Evolutionary conservation across 2,888 invertebrate species (phyloP), one percentile per base, ranked within the genome.

Genomic region (Andrena trimmerana): DNA sequence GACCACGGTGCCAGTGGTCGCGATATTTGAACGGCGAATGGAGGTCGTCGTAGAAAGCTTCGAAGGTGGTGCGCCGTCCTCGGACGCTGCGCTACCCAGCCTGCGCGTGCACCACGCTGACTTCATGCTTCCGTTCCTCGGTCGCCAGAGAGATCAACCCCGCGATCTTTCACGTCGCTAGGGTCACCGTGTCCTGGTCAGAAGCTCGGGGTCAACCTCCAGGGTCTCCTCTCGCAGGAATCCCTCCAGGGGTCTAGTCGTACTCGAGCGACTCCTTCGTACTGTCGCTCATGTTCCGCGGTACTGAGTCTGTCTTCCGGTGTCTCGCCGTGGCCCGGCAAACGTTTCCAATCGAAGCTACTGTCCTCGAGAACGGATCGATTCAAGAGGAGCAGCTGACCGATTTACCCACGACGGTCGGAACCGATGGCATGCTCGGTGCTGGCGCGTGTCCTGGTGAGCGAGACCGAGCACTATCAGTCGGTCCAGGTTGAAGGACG

Each of bases 51-150:
- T 1, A 13, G 13, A 33, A 33, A 63, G 20, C 48, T 20, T 60
- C 52, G 52, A 10, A 60, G 71, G 66, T 54, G 70, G 27, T 57
- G 63, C 52, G 59, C n/a, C 50, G 42, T 73, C 36, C 52, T 72
- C 68, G 54, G 54, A 36, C 36, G 42, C 20, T 13, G 50, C 62
- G 70, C 50, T 57, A 27, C 57, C 42, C 54, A 75, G 74, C 27
- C 69, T 79, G 72, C 84, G 83, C 69, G 75, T 72, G 68, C 75
- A 74, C 68, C 75, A 29, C 57, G 67, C 54, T 8, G 78, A 50
- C 66, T 79, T 65, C 84, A 84, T 84, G 29, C 29, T 82, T 57
- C 5, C 54, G 62, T n/a, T 24, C 8, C 48, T 27, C 13, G 31
- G 20, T 8, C 27, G 50, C n/a, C 27, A n/a, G 36, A 36, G 33